These are phyloP conservation scores for Apodemus sylvaticus DNA, from an alignment of 2,113 vertebrate genomes.

Conservation along the genomic window DNA sequence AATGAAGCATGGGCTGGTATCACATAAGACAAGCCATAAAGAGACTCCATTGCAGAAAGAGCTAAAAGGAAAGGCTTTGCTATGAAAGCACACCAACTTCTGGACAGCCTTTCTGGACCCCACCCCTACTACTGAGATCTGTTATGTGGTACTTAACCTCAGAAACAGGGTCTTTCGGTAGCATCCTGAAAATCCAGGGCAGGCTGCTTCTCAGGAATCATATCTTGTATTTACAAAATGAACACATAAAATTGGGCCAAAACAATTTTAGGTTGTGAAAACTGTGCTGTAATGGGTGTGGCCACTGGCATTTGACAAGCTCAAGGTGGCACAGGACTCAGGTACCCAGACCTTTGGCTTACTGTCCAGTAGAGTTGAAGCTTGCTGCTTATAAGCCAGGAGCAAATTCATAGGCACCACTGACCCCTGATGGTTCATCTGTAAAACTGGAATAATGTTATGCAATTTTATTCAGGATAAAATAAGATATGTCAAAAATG, in stretches of 20 bases:
- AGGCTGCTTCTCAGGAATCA: not conserved
- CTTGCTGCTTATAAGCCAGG: not conserved
- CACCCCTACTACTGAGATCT: no score
- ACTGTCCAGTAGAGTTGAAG: not conserved
- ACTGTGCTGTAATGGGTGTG: not conserved
- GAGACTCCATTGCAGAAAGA: not conserved
- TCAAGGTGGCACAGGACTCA: not conserved
- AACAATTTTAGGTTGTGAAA: not conserved
- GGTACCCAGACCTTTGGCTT: not conserved
- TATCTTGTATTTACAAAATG: not conserved
- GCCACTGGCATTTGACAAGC: not conserved
- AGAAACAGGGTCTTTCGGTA: not conserved
- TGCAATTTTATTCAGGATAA: slow-evolving; percentile 11
- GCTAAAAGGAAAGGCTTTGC: not conserved
- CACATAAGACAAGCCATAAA: no score
- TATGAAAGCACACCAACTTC: not conserved
- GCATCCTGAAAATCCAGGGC: not conserved
- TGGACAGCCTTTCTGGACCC: not conserved
- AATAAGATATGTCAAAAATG: not conserved
- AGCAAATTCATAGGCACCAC: not conserved
- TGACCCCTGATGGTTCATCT: not conserved
- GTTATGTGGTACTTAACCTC: not conserved
- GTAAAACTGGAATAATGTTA: not conserved
- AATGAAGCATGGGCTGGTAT: not conserved
- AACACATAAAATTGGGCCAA: not conserved